Base-by-base conservation (phyloP, 2,888 invertebrate species). In the Gastracanthus pulcherrimus region DNA sequence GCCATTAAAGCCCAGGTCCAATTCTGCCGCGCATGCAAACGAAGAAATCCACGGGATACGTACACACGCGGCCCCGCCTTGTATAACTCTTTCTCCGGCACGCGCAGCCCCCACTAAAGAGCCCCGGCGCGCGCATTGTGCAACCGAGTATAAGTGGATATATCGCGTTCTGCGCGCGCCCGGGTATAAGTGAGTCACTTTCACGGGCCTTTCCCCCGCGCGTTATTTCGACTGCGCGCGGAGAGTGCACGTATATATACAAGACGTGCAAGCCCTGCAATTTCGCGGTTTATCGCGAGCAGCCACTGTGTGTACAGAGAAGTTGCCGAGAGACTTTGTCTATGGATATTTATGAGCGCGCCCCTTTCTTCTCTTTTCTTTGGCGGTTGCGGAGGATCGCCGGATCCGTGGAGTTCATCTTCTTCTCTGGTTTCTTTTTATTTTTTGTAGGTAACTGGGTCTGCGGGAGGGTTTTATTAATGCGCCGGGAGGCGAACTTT, bases 251-350 rank as follows among this genome's bases (percentile, higher is more conserved):
- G n/a, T n/a, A n/a, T n/a, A n/a, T n/a, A n/a, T n/a, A n/a, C n/a
- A n/a, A n/a, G n/a, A n/a, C n/a, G n/a, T n/a, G n/a, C n/a, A n/a
- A n/a, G 41, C 62, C 31, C 60, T 19, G 60, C 45, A 45, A 62
- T 62, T 74, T 74, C 41, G 62, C 62, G 45, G 60, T 45, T 60
- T 74, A 74, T 74, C 62, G 41, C 72, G 31, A 19, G 38, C 1
- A n/a, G 19, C n/a, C n/a, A 34, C 29, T 16, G 19, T 19, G 9
- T 36, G 7, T 19, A n/a, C 13, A 45, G 13, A n/a, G n/a, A 13
- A 45, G 19, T 34, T n/a, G 19, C 31, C 0, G n/a, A n/a, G n/a
- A n/a, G n/a, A 34, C n/a, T 62, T 31, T 60, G 31, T n/a, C 13
- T 31, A 31, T 31, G 16, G 29, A 34, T 60, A 34, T 60, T 60